These are phyloP conservation scores for Gadus chalcogrammus DNA, from an alignment of 2,113 vertebrate species.

Conservation along the genomic window DNA sequence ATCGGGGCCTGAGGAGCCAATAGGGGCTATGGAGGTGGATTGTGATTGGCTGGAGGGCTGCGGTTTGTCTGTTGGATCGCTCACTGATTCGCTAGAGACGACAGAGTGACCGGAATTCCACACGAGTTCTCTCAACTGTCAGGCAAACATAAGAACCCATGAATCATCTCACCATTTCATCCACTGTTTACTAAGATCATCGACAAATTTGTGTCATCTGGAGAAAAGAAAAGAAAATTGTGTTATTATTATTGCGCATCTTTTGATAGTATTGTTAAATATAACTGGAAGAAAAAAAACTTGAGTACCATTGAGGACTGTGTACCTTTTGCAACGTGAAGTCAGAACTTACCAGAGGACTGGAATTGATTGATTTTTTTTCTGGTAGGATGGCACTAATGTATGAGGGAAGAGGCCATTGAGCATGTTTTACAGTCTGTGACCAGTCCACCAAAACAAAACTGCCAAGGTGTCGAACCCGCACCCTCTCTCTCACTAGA, in stretches of 20 bases:
- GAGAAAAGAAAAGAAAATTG: conserved; percentile 30
- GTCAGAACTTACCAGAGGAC: conserved; percentile 66
- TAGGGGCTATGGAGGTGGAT: too few relatives aligned
- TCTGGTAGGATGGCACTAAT: conserved; percentile 58
- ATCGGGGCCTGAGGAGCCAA: too few relatives aligned
- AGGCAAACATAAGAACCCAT: conserved; percentile 57
- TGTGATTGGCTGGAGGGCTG: too few relatives aligned
- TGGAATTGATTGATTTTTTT: conserved; percentile 61
- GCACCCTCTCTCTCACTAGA: too few relatives aligned
- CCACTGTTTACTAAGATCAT: conserved; percentile 59
- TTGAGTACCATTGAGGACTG: conserved; percentile 44
- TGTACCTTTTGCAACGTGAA: conserved; percentile 62
- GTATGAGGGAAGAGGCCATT: conserved; percentile 35
- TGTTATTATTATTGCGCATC: conserved; percentile 61
- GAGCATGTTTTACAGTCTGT: conserved; percentile 17
- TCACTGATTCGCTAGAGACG: too few relatives aligned
- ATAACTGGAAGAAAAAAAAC: conserved; percentile 54
- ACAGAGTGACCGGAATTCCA: too few relatives aligned
- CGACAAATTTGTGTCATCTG: conserved; percentile 64
- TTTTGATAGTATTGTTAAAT: conserved; percentile 72
- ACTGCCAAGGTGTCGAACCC: too few relatives aligned
- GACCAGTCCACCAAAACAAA: too few relatives aligned
- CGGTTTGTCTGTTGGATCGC: too few relatives aligned
- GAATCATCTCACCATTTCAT: conserved; percentile 68
- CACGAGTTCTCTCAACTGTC: conserved; percentile 47